These are phyloP conservation scores for Drosophila pallidifrons DNA, from an alignment of 1,140 invertebrate species.

Conservation along the genomic window DNA sequence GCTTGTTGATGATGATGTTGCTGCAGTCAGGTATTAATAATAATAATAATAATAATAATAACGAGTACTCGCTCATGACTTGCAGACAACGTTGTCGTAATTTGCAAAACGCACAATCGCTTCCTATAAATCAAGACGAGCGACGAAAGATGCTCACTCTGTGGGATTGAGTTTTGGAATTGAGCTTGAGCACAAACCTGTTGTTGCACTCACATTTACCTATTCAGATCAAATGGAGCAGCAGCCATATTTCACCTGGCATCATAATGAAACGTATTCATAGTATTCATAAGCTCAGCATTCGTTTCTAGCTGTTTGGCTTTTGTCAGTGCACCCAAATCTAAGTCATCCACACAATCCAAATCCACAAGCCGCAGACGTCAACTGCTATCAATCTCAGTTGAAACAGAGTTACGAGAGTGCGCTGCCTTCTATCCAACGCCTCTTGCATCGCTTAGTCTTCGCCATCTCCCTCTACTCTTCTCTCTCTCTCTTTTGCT, in stretches of 20 bases:
- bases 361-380: conserved; percentile 51
- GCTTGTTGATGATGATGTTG: conserved; percentile 52
- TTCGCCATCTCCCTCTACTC: not conserved
- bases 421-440: conserved; percentile 32
- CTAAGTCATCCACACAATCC: conserved; percentile 21
- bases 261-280: conserved; percentile 51
- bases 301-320: not conserved
- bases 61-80: conserved; percentile 35
- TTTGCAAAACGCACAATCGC: conserved; percentile 80
- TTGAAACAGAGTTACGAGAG: conserved; percentile 58
- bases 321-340: conserved; percentile 48
- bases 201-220: conserved; percentile 36
- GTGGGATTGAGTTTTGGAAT: not conserved
- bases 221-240: conserved; percentile 67
- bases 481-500: not conserved
- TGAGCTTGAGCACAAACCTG: conserved; percentile 24
- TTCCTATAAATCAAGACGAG: conserved; percentile 72
- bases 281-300: not conserved
- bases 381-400: conserved; percentile 81
- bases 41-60: conserved; percentile 39
- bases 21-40: conserved; percentile 64
- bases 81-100: conserved; percentile 74
- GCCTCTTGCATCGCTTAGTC: not conserved
- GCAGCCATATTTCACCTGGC: conserved; percentile 73
- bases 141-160: not conserved